Percentiles rank a stretch among this genome's conserved stretches.
These are phyloP conservation scores for Cyanistes caeruleus DNA, from an alignment of 2,113 vertebrate genomes.

Conservation along the genomic window DNA sequence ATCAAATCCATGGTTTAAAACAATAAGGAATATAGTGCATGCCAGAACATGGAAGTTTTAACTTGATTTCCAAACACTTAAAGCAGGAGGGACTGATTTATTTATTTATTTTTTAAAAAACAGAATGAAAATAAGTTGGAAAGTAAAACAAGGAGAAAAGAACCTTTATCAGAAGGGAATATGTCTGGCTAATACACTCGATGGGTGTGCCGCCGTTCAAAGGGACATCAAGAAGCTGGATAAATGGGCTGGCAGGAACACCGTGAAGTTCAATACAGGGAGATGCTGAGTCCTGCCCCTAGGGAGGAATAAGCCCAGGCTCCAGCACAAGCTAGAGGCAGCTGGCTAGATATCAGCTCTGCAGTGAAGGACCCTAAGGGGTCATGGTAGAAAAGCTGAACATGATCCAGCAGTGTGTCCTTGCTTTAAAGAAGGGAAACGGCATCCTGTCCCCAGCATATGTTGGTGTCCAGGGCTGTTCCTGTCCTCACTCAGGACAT, in stretches of 20 bases:
- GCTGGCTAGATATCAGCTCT: background rate
- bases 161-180: background rate
- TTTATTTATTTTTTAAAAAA: background rate
- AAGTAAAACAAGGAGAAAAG: background rate
- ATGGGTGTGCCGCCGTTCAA: background rate
- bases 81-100: background rate
- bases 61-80: background rate
- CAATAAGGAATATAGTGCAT: background rate
- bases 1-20: background rate
- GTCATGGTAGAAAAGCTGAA: background rate
- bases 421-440: background rate
- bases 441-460: background rate
- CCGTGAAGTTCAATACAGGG: background rate
- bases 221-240: background rate
- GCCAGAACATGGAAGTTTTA: background rate
- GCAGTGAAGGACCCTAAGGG: background rate
- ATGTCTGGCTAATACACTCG: background rate
- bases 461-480: background rate
- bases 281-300: background rate
- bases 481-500: rapidly evolving
- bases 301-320: background rate
- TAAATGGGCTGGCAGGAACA: background rate
- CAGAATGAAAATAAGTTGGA: background rate
- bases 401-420: background rate
- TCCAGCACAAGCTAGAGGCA: background rate